These are phyloP conservation scores for Pyrocoelia pectoralis DNA, from an alignment of 2,888 invertebrate species.

Conservation along the genomic window DNA sequence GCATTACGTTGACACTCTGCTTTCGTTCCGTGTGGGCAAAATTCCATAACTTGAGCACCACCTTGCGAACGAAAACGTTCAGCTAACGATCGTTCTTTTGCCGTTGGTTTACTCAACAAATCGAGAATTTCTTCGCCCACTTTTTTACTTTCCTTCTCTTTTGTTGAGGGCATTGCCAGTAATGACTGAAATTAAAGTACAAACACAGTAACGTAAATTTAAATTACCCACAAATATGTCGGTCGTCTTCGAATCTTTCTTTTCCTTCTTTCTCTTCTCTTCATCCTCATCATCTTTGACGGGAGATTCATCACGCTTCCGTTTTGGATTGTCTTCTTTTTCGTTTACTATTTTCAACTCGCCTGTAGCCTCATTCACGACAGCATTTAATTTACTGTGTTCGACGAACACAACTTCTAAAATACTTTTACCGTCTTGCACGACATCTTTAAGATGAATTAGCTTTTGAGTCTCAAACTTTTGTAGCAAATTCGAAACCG, in stretches of 20 bases:
- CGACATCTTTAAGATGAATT: conserved; percentile 64
- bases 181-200: conserved; percentile 70
- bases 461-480: conserved; percentile 82
- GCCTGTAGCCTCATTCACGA: conserved; percentile 57
- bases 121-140: conserved; percentile 96
- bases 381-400: conserved; percentile 66
- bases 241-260: conserved; percentile 63
- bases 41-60: conserved; percentile 92
- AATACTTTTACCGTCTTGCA: conserved; percentile 60
- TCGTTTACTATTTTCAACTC: conserved; percentile 43
- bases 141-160: conserved; percentile 95
- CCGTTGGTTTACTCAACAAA: conserved; percentile 92
- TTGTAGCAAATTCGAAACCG: conserved; percentile 76
- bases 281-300: conserved; percentile 59
- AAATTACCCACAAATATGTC: conserved; percentile 72
- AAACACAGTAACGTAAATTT: conserved; percentile 19
- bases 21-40: conserved; percentile 94
- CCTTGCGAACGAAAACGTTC: conserved; percentile 97
- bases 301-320: conserved; percentile 60
- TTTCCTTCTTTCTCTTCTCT: conserved; percentile 66
- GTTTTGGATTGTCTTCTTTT: conserved; percentile 55
- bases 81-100: conserved; percentile 93
- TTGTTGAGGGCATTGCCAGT: conserved; percentile 90
- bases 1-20: conserved; percentile 79
- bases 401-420: conserved; percentile 65